Evolutionary conservation across 2,888 invertebrate genomes (phyloP).

Genomic region (Heteromurus nitidus): DNA sequence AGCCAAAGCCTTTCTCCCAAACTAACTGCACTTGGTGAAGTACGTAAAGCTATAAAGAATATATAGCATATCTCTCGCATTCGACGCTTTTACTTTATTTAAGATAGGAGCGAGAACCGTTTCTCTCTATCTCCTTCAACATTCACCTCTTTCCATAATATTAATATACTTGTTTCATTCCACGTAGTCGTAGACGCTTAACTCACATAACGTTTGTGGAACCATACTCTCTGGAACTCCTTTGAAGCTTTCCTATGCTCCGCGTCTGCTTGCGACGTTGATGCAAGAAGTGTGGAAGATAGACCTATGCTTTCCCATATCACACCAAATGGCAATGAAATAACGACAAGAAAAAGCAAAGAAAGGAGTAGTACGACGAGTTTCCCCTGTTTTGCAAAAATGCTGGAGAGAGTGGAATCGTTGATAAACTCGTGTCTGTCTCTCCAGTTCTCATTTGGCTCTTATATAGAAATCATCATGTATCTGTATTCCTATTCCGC

Average conservation of each 20-base stretch:
- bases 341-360: no score
- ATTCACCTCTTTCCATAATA: background rate
- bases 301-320: no score
- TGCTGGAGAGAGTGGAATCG: slow-evolving; percentile 23
- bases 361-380: background rate
- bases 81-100: background rate
- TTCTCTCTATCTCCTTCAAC: background rate
- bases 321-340: no score
- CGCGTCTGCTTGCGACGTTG: no score
- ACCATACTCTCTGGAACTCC: no score
- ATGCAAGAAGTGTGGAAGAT: no score
- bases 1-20: slow-evolving; percentile 33
- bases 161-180: background rate
- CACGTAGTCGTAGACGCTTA: no score
- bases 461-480: slow-evolving; percentile 59
- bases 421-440: slow-evolving; percentile 59
- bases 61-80: background rate
- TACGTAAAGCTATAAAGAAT: background rate
- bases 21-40: background rate
- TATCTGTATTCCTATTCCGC: slow-evolving; percentile 36
- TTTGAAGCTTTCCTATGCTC: no score
- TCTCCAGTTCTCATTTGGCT: slow-evolving; percentile 58
- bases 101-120: background rate
- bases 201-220: no score
- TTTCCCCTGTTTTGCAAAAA: background rate